A percentile compares a stretch with the other conserved stretches of the same genome.
These are phyloP conservation scores for Spondyliosoma cantharus DNA, from an alignment of 2,797 vertebrate genomes.

Conservation along the genomic window DNA sequence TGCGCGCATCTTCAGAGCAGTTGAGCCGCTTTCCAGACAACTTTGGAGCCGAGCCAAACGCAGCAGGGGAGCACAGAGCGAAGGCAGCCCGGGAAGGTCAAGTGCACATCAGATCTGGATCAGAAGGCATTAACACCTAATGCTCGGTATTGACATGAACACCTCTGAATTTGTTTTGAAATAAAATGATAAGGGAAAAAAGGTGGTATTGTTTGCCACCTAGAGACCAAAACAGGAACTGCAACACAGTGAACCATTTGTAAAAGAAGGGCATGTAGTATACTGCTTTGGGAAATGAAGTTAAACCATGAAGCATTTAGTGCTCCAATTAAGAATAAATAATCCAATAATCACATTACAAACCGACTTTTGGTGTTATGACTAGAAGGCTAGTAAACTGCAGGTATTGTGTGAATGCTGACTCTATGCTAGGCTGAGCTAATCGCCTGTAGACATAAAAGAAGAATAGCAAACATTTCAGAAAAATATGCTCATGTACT, in stretches of 20 bases:
- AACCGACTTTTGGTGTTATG: no score
- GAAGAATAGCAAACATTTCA: no score
- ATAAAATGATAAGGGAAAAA: no score
- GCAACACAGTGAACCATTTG: neutral
- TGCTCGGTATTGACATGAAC: neutral
- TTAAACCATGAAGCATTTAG: neutral
- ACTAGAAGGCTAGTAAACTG: no score
- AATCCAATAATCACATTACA: no score
- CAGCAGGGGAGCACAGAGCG: conserved; percentile 15
- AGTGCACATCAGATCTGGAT: conserved; percentile 30
- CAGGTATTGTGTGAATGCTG: neutral
- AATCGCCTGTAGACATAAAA: neutral
- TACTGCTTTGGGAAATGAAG: neutral
- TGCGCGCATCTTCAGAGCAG: conserved; percentile 58
- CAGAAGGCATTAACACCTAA: conserved; percentile 23
- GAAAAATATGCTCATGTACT: no score
- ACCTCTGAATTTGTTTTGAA: neutral
- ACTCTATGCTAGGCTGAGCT: neutral
- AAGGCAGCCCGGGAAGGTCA: conserved; percentile 5
- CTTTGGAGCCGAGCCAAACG: conserved; percentile 38
- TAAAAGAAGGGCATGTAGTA: no score
- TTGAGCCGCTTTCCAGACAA: conserved; percentile 70
- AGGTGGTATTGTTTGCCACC: neutral
- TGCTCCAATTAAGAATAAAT: neutral
- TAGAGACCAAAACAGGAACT: neutral